Percentiles rank a stretch among this genome's conserved stretches.
Conservation (phyloP, 2,888 invertebrate genomes). For the Tholera decimalis region DNA sequence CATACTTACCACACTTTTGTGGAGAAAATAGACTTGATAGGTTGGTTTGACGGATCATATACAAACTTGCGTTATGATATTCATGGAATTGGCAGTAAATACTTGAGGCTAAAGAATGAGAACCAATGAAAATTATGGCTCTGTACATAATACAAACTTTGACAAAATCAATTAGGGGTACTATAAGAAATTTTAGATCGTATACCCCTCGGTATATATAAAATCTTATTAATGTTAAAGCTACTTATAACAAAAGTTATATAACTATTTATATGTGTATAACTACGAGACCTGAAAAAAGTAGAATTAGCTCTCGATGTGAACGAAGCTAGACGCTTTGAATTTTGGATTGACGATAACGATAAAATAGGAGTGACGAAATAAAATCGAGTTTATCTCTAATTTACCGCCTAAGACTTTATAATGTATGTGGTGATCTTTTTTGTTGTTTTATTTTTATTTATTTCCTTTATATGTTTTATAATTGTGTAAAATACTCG, state of each 20-base stretch:
- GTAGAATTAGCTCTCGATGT: slow-evolving; percentile 44
- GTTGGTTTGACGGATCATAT: slow-evolving; percentile 10
- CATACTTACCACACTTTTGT: slow-evolving; percentile 7
- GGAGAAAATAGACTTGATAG: slow-evolving; percentile 23
- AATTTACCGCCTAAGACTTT: slow-evolving; percentile 53
- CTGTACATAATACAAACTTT: slow-evolving; percentile 55
- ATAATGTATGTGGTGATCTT: slow-evolving; percentile 37
- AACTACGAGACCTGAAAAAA: slow-evolving; percentile 72
- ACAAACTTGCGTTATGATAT: slow-evolving; percentile 1
- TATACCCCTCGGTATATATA: slow-evolving; percentile 47
- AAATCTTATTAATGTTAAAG: slow-evolving; percentile 58
- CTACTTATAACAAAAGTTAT: slow-evolving; percentile 62
- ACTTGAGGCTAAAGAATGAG: slow-evolving; percentile 13
- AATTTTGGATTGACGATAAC: slow-evolving; percentile 31
- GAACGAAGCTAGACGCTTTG: slow-evolving; percentile 24
- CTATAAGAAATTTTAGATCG: slow-evolving; percentile 30
- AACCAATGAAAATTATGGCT: slow-evolving; percentile 20
- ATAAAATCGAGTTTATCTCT: slow-evolving; percentile 46
- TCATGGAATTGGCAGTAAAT: slow-evolving; percentile 9
- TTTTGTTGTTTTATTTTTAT: slow-evolving; percentile 14
- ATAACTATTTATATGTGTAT: slow-evolving; percentile 59
- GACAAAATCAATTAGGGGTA: slow-evolving; percentile 32
- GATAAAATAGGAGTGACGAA: slow-evolving; percentile 23
- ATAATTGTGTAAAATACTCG: slow-evolving; percentile 47
- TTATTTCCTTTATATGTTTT: slow-evolving; percentile 31